Base-by-base conservation (phyloP, 2,888 invertebrate genomes). In the Tuta absoluta region DNA sequence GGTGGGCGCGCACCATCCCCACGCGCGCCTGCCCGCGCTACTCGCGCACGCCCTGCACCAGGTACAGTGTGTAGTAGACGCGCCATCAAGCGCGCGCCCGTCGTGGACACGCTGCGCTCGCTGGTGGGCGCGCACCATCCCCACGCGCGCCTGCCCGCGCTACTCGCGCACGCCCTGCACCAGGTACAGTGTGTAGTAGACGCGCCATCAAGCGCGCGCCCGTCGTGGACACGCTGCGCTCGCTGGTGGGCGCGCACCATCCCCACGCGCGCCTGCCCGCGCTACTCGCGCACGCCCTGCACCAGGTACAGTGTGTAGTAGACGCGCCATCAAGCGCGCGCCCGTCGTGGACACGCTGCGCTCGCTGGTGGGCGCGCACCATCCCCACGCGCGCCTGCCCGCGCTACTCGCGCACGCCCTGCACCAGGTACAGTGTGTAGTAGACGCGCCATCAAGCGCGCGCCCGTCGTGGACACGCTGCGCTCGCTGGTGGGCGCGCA, bases 131-230 rank as follows among this genome's bases (percentile, higher is more conserved):
- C 70, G 66, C 72, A 60, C 60, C 60, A 60, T 24, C 60, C 60
- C 24, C 45, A 45, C 59, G 45, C 60, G 66, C 74, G 68, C 72
- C 70, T 69, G 75, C 82, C 62, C 79, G 73, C 74, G 68, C 82
- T 89, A 77, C 82, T 87, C 69, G 87, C 87, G 71, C 82, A 77
- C 70, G 82, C 83, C 69, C 78, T 81, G 71, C 71, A 60, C 45
- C 60, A 60, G 60, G 60, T 60, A 60, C 38, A 33, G 62, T n/a
- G 23, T 53, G 38, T 60, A 70, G 10, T 10, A 33, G 8, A 33
- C 10, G 8, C 8, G 8, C 33, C 4, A 3, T 33, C n/a, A n/a
- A 12, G 21, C 10, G 51, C 23, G 21, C 23, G 51, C 21, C 12
- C 10, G 10, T 33, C 8, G 4, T 33, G 4, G 4, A 33, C 28